phyloP scores from a whole-genome alignment of 2,888 invertebrate species.

The Oasisia sp. region DNA sequence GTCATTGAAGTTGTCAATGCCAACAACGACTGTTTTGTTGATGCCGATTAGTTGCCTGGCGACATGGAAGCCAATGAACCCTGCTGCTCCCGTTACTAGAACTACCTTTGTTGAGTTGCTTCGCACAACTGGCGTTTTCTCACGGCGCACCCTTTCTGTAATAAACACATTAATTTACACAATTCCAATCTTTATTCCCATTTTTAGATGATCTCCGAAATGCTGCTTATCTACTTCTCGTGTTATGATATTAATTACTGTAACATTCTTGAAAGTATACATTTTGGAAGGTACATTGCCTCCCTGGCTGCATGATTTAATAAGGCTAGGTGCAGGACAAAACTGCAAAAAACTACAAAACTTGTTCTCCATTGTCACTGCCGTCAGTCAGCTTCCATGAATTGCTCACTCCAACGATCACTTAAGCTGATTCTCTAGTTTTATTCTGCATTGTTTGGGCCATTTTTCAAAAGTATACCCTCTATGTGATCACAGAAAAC shows the following conservation, averaged over 20 bases:
- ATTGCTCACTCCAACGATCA: no score
- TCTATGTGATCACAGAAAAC: no score
- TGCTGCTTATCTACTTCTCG: no score
- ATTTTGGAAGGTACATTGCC: not conserved
- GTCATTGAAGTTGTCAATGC: constrained; percentile 45
- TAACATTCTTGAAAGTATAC: not conserved
- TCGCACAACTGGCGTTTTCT: not conserved
- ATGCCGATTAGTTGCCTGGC: constrained; percentile 28
- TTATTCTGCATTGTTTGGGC: no score
- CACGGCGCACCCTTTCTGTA: not conserved
- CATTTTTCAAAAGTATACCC: no score
- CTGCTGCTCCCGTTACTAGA: constrained; percentile 43
- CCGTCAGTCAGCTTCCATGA: no score
- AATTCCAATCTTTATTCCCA: not conserved
- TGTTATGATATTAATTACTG: no score
- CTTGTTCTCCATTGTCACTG: no score
- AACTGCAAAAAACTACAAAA: no score
- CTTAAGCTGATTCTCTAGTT: no score
- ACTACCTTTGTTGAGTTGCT: constrained; percentile 30
- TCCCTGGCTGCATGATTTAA: not conserved
- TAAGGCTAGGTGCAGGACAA: no score
- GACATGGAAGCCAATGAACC: constrained; percentile 43
- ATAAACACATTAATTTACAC: not conserved
- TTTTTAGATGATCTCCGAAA: not conserved
- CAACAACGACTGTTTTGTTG: constrained; percentile 33